Evolutionary conservation across 1,140 invertebrate species (phyloP).

Genomic region (Pseudomyrmex dendroicus): DNA sequence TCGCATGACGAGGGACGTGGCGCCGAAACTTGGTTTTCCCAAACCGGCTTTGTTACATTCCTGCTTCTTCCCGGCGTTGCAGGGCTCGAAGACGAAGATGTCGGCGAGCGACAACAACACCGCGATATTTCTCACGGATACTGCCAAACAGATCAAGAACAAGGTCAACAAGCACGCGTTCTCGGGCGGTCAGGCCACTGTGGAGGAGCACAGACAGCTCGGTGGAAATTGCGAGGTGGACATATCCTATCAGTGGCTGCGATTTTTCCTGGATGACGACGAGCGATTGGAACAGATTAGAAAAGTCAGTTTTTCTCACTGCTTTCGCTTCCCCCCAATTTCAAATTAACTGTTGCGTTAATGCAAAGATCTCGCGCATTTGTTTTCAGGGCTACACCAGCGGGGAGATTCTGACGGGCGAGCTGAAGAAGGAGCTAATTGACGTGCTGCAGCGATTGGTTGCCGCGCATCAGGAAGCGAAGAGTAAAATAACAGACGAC

Average conservation of each 20-base stretch:
- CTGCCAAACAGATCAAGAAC: constrained; percentile 98
- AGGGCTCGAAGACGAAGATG: constrained; percentile 99
- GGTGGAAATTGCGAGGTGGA: constrained; percentile 99
- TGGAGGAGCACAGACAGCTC: constrained; percentile 95
- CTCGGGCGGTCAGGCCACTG: constrained; percentile 96
- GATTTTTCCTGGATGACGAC: constrained; percentile 98
- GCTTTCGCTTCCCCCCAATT: no score
- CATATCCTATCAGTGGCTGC: constrained; percentile 97
- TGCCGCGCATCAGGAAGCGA: constrained; percentile 92
- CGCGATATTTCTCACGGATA: constrained; percentile 98
- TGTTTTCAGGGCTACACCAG: constrained; percentile 91
- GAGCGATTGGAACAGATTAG: constrained; percentile 93
- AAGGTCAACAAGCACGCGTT: constrained; percentile 99
- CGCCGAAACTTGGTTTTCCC: constrained; percentile 93
- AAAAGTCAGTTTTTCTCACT: constrained; percentile 84
- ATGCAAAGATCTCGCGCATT: background rate
- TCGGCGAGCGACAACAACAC: constrained; percentile 97
- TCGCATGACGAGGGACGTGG: constrained; percentile 98
- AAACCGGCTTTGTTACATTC: constrained; percentile 99
- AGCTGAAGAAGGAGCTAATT: constrained; percentile 97
- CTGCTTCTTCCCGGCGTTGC: constrained; percentile 97
- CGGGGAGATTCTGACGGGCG: constrained; percentile 96
- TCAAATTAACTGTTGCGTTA: background rate
- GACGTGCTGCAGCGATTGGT: constrained; percentile 91
- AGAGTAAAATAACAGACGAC: constrained; percentile 94